Base-by-base conservation (phyloP, 2,888 invertebrate species). In the Cerastis leucographa region DNA sequence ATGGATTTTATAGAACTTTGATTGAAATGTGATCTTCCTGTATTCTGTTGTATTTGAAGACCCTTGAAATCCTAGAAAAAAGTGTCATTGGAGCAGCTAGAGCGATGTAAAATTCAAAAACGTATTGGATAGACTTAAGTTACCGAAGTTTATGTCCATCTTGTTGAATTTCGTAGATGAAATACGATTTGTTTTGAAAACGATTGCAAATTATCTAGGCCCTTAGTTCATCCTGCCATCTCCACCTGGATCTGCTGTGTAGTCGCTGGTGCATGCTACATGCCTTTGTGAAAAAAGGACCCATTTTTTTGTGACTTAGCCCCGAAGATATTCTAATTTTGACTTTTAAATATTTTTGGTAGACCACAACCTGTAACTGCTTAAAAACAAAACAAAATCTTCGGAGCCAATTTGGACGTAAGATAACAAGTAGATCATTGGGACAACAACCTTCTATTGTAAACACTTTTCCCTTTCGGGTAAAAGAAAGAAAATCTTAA, bases 1-100 rank as follows among this genome's bases (percentile, higher is more conserved):
- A 44, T 59, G 14, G 44, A 29, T 79, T 49, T 67, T 42, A 11
- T 7, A 40, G 44, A 49, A 40, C 22, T 46, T 44, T 51, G 42
- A 79, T 79, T 44, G 56, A 25, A 78, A 78, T 35, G 42, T 54
- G 17, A 54, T 54, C 12, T 59, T 76, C 14, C 5, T 29, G 29
- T 59, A 29, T 62, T 22, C 25, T 44, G 19, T 19, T 44, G 6
- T 35, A n/a, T 54, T 3, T 35, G 29, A 74, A 62, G 12, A 17
- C 25, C 17, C 1, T 1, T 7, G 25, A 25, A 8, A 1, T 59
- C 17, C 2, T 17, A 17, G 7, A 25, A 25, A 54, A 54, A 11
- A 56, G 56, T 25, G 14, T 54, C 12, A 54, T n/a, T 25, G 1
- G 0, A 51, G 22, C 22, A 51, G 1, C n/a, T n/a, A 49, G 22